Evolutionary conservation across 2,888 invertebrate genomes (phyloP), one percentile per base, ranked within the genome.

Genomic region (Panopea generosa): DNA sequence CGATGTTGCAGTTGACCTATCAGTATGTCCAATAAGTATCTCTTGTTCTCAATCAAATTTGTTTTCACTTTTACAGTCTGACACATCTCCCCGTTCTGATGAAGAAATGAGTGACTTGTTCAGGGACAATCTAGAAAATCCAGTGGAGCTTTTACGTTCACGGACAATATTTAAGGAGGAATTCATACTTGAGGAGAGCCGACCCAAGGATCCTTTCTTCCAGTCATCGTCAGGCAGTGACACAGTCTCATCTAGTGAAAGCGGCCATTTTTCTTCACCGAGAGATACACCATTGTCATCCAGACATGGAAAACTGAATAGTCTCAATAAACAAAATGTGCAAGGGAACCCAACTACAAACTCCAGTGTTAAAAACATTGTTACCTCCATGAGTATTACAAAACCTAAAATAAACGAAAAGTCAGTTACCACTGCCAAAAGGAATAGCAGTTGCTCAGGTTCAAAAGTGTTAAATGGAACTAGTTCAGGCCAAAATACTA

Each of bases 101-200:
- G 86, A 86, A 3, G 86, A 82, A 27, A 63, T 83, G 26, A 33
- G 33, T 11, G 82, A 82, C 26, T 33, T 84, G 0, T 81, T 81
- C 24, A 73, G 59, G 38, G 84, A 72, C 45, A 67, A 71, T 26
- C 62, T 80, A 29, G 79, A 73, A 40, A 77, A 79, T 22, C 75
- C 83, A 11, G 57, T 63, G 22, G 87, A 87, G 24, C 77, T 89
- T 9, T 62, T 85, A 45, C 83, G 87, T 16, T 80, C 84, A 20
- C 82, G 85, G 40, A 85, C 90, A 18, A 78, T 90, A 18, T 84
- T 89, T 52, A 89, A 89, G 63, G 89, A 89, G 11, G 87, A 89
- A 47, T 90, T 90, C 77, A 80, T 89, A 50, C 82, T 91, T 33
- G 91, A 90, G 53, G 90, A 89, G 59, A 89, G 89, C 52, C 86